Percentiles rank a stretch among this genome's conserved stretches.
phyloP scores from a whole-genome alignment of 1,140 invertebrate species.

The Drosophila lowei region DNA sequence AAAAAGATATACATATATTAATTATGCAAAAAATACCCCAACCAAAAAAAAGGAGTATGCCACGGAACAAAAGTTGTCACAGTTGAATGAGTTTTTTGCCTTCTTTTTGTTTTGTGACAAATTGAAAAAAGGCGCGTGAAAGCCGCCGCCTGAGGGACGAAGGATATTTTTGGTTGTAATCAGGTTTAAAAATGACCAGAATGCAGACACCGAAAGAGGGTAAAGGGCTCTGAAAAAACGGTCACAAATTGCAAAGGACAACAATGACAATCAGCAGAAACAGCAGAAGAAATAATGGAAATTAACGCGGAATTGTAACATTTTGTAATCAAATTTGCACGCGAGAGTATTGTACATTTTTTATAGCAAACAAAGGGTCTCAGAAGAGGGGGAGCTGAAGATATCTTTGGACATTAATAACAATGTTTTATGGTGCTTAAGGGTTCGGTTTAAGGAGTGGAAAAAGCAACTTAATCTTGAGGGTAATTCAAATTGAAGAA shows the following conservation, averaged over 20 bases:
- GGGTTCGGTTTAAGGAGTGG: constrained; percentile 16
- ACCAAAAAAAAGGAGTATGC: constrained; percentile 27
- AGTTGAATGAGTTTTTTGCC: constrained; percentile 66
- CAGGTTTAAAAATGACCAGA: constrained; percentile 72
- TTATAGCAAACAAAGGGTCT: constrained; percentile 25
- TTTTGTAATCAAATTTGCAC: constrained; percentile 71
- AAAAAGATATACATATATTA: constrained; percentile 69
- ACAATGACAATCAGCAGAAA: constrained; percentile 65
- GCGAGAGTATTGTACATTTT: constrained; percentile 45
- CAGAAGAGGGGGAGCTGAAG: not conserved
- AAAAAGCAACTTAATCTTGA: constrained; percentile 3
- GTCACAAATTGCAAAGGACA: constrained; percentile 56
- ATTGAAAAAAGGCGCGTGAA: constrained; percentile 71
- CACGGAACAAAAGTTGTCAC: constrained; percentile 53
- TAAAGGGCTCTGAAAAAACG: constrained; percentile 37
- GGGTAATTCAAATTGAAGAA: not conserved
- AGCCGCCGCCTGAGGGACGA: constrained; percentile 45
- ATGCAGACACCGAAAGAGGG: constrained; percentile 21
- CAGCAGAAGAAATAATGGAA: constrained; percentile 51
- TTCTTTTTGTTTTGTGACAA: constrained; percentile 52
- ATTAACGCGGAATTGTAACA: constrained; percentile 61
- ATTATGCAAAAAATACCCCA: constrained; percentile 55
- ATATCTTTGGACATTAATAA: constrained; percentile 41
- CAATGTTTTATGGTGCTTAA: constrained; percentile 40
- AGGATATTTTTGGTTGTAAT: constrained; percentile 64